phyloP scores from a whole-genome alignment of 2,797 vertebrate genomes.

The Podargus strigoides region DNA sequence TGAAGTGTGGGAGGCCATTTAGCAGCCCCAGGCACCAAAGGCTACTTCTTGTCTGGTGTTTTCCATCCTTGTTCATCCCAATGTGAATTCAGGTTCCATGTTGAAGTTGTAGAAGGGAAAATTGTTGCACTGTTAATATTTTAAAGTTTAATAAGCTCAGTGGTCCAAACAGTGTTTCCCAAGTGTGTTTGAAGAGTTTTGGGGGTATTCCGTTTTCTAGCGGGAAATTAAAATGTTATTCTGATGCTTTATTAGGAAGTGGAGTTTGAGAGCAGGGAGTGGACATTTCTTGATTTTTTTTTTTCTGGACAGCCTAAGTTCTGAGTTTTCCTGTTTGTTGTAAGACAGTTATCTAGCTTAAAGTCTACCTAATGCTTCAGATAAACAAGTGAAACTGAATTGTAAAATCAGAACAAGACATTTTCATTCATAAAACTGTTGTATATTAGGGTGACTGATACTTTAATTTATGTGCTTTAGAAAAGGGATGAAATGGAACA shows the following conservation, averaged over 20 bases:
- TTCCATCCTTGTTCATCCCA: not conserved
- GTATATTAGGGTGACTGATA: constrained; percentile 13
- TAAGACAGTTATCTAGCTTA: not conserved
- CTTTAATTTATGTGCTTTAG: constrained; percentile 54
- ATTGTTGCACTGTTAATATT: not conserved
- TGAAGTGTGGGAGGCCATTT: fast-evolving
- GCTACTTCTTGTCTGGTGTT: not conserved
- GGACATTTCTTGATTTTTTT: not conserved
- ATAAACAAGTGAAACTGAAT: constrained; percentile 9
- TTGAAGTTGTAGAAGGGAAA: not conserved
- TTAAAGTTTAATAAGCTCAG: not conserved
- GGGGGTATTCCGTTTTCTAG: not conserved
- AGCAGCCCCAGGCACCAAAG: not conserved
- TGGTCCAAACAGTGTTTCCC: not conserved
- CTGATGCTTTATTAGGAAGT: constrained; percentile 7
- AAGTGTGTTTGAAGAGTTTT: not conserved
- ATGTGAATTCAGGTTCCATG: not conserved
- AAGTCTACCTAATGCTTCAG: not conserved
- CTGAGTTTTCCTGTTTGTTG: not conserved
- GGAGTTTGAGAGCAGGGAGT: not conserved
- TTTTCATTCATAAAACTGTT: constrained; percentile 1
- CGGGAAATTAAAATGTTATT: not conserved
- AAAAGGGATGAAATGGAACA: constrained; percentile 41
- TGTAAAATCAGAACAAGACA: constrained; percentile 10
- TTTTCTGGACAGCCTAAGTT: not conserved